Base-by-base conservation (phyloP, 2,888 invertebrate species). In the Xanthia icteritia region DNA sequence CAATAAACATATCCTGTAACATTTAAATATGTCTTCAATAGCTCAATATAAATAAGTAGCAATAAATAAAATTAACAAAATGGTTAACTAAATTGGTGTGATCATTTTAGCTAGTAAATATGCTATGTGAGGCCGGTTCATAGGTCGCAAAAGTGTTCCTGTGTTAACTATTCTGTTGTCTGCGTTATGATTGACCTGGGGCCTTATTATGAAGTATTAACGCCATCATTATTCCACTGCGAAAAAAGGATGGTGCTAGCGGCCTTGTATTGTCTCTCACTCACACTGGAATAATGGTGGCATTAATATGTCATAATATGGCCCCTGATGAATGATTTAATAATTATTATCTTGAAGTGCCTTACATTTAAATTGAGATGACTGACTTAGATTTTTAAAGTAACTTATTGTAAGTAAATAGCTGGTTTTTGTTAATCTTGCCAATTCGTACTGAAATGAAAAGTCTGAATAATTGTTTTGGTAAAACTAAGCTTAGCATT, bases 1-100 rank as follows among this genome's bases (percentile, higher is more conserved):
- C 95, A 86, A 96, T 92, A 91, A 93, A 94, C 75, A 96, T 87
- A 83, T 95, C 95, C 96, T 96, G 96, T 65, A 96, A 77, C 39
- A 77, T 56, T 67, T 51, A 66, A 77, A 78, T 13, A 72, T 58
- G 15, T 42, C 39, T 72, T 82, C 42, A 82, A 23, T 60, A 31
- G 56, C 27, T 27, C 27, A 58, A 36, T 61, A 61, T 3, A 36
- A 68, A 64, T 69, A 76, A 27, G n/a, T 63, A 61, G 64, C 56
- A 56, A 13, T 48, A 67, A 81, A 74, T 42, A 61, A 76, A 71
- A 67, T 31, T 11, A 58, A 45, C 8, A 61, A 78, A 68, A 73
- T 0, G 27, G 31, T 42, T 27, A 20, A 15, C 2, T 17, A 23
- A 17, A 23, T 27, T 39, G 0, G 6, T 39, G 23, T 0, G 4